These are phyloP conservation scores for Eurystomus glaucurus DNA, from an alignment of 2,797 vertebrate genomes.

Conservation along the genomic window DNA sequence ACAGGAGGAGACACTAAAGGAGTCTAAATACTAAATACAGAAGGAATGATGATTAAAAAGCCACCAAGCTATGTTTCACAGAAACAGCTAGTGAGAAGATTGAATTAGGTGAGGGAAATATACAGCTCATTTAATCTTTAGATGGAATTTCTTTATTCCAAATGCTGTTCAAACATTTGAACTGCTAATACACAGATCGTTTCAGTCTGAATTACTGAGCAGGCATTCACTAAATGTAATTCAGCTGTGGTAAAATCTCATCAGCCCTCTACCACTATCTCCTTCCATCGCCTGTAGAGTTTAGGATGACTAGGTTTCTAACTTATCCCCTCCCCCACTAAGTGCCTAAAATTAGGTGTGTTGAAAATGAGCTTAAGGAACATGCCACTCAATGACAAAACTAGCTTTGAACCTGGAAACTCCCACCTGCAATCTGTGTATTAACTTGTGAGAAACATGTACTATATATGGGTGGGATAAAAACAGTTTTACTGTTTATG, in stretches of 20 bases:
- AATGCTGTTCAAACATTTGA: slow-evolving; percentile 18
- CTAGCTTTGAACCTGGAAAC: slow-evolving; percentile 9
- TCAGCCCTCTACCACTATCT: not conserved
- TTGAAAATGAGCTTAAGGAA: slow-evolving; percentile 20
- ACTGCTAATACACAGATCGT: slow-evolving; percentile 4
- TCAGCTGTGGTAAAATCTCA: not conserved
- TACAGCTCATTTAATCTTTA: slow-evolving; percentile 12
- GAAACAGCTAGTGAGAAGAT: not conserved
- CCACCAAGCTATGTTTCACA: not conserved
- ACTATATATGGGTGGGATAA: not conserved
- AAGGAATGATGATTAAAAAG: not conserved
- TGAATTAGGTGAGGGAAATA: not conserved
- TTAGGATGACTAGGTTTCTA: slow-evolving; percentile 14
- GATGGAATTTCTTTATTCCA: not conserved
- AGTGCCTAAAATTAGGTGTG: slow-evolving; percentile 16
- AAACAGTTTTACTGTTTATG: slow-evolving; percentile 6
- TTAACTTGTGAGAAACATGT: slow-evolving; percentile 5
- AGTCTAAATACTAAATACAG: not conserved
- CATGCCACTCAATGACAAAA: not conserved
- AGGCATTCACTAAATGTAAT: not conserved
- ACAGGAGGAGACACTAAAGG: not conserved
- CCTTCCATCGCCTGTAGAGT: not conserved
- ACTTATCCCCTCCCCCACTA: not conserved
- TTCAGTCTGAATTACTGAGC: not conserved
- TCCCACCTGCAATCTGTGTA: slow-evolving; percentile 33